phyloP scores from a whole-genome alignment of 2,797 vertebrate genomes.

The Leuciscus waleckii region DNA sequence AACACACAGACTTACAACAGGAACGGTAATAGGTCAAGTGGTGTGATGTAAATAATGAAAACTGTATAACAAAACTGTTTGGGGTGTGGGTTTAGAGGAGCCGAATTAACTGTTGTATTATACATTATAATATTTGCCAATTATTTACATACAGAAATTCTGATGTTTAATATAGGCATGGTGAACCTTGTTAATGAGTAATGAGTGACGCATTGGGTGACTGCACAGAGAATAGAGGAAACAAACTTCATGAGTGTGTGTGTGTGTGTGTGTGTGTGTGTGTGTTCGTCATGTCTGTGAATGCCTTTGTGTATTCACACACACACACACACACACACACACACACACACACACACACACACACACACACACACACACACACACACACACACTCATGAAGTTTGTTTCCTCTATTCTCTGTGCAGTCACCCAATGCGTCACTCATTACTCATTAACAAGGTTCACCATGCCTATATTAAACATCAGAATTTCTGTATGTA shows the following conservation, averaged over 20 bases:
- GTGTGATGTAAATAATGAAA: neutral
- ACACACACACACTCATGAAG: neutral
- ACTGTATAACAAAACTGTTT: neutral
- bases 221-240: slow-evolving; percentile 37
- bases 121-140: slow-evolving; percentile 26
- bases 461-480: neutral
- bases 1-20: neutral
- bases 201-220: slow-evolving; percentile 42
- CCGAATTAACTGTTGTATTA: neutral
- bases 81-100: neutral
- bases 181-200: slow-evolving; percentile 39
- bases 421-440: slow-evolving; percentile 44
- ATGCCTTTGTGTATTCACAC: slow-evolving; percentile 10
- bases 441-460: slow-evolving; percentile 43
- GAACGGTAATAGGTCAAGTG: neutral
- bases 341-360: too few relatives aligned
- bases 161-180: neutral
- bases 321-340: too few relatives aligned
- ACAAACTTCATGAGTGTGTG: neutral
- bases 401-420: slow-evolving; percentile 35
- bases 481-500: slow-evolving; percentile 15
- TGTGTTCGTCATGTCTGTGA: neutral
- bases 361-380: too few relatives aligned
- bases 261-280: neutral
- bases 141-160: slow-evolving; percentile 33